Evolutionary conservation across 2,113 vertebrate species (phyloP).

Genomic region (Lepus europaeus): DNA sequence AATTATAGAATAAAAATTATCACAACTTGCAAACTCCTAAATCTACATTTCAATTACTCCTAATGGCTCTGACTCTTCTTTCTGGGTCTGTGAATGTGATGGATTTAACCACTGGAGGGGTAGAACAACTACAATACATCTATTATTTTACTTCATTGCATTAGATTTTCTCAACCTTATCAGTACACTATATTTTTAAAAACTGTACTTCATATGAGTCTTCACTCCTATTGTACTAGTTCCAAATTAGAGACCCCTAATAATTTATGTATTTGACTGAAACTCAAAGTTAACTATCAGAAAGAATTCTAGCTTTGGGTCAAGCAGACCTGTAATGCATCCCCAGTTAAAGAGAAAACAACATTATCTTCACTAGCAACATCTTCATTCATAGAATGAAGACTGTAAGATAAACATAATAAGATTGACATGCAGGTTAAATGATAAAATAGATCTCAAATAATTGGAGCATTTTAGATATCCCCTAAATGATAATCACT

Average conservation of each 20-base stretch:
- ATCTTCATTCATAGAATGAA: conserved; percentile 6
- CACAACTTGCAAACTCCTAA: not conserved
- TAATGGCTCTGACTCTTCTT: not conserved
- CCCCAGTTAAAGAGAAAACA: not conserved
- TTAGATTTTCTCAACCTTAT: not conserved
- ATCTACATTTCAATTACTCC: conserved; percentile 18
- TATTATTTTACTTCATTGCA: not conserved
- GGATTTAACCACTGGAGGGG: not conserved
- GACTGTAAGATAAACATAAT: not conserved
- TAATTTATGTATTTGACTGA: not conserved
- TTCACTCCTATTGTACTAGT: not conserved
- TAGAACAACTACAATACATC: not conserved
- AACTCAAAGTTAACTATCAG: not conserved
- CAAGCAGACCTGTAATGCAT: not conserved
- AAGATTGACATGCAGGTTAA: not conserved
- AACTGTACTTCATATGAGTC: not conserved
- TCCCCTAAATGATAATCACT: not conserved
- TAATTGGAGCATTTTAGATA: not conserved
- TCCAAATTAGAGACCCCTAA: not conserved
- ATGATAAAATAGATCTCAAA: not conserved
- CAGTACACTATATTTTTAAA: conserved; percentile 8
- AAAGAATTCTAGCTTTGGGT: not conserved
- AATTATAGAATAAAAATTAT: conserved; percentile 2
- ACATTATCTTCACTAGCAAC: not conserved
- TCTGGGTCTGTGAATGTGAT: not conserved